Conservation (phyloP, 2,113 vertebrate species). For the Emydocephalus ijimae region DNA sequence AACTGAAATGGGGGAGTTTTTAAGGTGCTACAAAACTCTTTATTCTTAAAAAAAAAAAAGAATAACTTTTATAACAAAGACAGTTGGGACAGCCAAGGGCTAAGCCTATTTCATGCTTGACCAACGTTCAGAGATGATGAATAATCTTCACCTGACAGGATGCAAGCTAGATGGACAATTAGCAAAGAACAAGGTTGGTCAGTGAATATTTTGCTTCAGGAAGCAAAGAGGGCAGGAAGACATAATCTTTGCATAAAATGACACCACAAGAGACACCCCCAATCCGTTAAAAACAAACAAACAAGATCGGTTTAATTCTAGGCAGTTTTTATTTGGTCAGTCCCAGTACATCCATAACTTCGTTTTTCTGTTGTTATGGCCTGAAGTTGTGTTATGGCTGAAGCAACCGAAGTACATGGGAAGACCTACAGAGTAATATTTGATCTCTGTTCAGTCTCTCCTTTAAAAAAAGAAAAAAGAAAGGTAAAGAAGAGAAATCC, state of each 20-base stretch:
- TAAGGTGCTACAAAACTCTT: not conserved
- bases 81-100: not conserved
- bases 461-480: not conserved
- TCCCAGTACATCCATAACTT: not conserved
- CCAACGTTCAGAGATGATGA: not conserved
- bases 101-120: not conserved
- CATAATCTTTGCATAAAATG: not conserved
- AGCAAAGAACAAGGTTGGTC: not conserved
- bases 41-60: not conserved
- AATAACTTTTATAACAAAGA: not conserved
- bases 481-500: not conserved
- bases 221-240: not conserved
- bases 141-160: not conserved
- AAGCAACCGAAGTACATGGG: not conserved
- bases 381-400: not conserved
- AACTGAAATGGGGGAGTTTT: not conserved
- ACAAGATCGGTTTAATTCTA: not conserved
- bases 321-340: not conserved
- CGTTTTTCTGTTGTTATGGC: not conserved
- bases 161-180: not conserved
- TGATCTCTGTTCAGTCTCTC: not conserved
- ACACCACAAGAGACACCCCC: not conserved
- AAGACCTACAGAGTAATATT: not conserved
- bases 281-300: too few species aligned
- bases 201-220: not conserved